Evolutionary conservation across 2,888 invertebrate species (phyloP).

Genomic region (Trichopria drosophilae): DNA sequence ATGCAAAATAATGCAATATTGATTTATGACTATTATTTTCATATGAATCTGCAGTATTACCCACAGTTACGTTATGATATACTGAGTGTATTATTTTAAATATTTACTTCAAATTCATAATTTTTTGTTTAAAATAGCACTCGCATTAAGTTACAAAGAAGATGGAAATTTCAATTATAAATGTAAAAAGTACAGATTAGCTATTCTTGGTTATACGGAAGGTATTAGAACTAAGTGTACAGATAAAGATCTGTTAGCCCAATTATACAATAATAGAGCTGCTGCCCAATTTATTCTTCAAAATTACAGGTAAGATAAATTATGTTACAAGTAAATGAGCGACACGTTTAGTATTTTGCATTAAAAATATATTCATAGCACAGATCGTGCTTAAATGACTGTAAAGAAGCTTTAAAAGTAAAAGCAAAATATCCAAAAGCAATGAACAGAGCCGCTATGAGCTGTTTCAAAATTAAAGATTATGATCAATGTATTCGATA

Average conservation of each 20-base stretch:
- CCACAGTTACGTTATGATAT: no score
- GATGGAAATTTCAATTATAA: slow-evolving; percentile 97
- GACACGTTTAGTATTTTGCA: slow-evolving; percentile 7
- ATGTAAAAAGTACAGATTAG: slow-evolving; percentile 88
- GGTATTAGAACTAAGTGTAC: slow-evolving; percentile 79
- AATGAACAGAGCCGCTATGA: slow-evolving; percentile 73
- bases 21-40: no score
- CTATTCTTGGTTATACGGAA: slow-evolving; percentile 85
- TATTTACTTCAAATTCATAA: no score
- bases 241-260: slow-evolving; percentile 74
- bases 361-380: no score
- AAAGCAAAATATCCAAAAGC: slow-evolving; percentile 80
- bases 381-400: slow-evolving; percentile 79
- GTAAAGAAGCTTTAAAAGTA: slow-evolving; percentile 74
- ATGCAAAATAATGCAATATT: no score
- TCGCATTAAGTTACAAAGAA: slow-evolving; percentile 87
- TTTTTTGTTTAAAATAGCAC: no score
- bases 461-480: slow-evolving; percentile 68
- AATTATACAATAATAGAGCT: slow-evolving; percentile 88
- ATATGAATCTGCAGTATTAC: no score
- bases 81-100: no score
- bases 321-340: slow-evolving; percentile 10
- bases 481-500: slow-evolving; percentile 73
- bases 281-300: slow-evolving; percentile 85
- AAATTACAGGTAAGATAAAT: slow-evolving; percentile 70